Percentiles rank a stretch among this genome's conserved stretches.
Evolutionary conservation across 2,113 vertebrate species (phyloP).

Genomic region (Abramis brama): DNA sequence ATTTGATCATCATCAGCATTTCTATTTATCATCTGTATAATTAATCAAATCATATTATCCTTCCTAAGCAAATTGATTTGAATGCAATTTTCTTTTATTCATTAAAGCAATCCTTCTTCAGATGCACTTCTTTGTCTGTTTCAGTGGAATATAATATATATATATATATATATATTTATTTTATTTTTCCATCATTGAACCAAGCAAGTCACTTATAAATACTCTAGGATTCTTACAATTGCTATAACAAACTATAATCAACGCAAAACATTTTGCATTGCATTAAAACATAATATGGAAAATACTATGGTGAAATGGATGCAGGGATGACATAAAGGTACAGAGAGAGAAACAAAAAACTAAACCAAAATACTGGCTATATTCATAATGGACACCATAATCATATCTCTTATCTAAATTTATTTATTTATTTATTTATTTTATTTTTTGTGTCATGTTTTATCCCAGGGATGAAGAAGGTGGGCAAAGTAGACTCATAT

Average conservation of each 20-base stretch:
- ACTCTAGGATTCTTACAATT: not conserved
- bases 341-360: no score
- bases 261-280: not conserved
- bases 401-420: no score
- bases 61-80: not conserved
- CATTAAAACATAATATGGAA: not conserved
- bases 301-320: no score
- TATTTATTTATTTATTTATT: no score
- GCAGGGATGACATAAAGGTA: no score
- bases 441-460: no score
- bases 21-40: not conserved
- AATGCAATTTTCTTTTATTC: not conserved
- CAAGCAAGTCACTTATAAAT: not conserved
- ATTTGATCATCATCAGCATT: slow-evolving; percentile 4
- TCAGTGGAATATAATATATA: not conserved
- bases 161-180: not conserved
- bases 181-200: not conserved
- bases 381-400: no score
- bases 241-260: not conserved
- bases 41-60: not conserved
- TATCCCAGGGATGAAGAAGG: no score
- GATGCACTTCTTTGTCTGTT: not conserved
- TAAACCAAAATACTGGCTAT: no score
- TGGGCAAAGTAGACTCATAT: no score
- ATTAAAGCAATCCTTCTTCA: slow-evolving; percentile 34